These are phyloP conservation scores for Recurvirostra avosetta DNA, from an alignment of 2,113 vertebrate species.

Conservation along the genomic window DNA sequence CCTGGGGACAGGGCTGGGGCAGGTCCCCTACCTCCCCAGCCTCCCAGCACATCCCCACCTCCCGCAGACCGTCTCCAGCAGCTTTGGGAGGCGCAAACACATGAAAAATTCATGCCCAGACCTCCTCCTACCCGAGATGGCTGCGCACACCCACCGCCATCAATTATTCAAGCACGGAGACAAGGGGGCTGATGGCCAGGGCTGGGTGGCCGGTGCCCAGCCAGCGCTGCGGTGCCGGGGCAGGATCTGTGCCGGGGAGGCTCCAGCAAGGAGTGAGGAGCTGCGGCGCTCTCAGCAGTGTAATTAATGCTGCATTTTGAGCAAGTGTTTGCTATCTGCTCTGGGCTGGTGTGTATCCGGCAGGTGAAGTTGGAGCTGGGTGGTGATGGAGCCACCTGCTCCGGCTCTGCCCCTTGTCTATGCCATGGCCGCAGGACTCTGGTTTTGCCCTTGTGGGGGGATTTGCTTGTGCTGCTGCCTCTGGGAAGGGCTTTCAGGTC, in stretches of 20 bases:
- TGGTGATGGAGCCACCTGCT: background rate
- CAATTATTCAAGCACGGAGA: background rate
- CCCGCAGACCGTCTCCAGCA: background rate
- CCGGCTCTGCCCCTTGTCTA: background rate
- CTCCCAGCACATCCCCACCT: background rate
- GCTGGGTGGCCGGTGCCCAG: accelerated
- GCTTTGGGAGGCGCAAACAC: background rate
- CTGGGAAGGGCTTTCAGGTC: background rate
- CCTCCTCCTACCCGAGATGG: background rate
- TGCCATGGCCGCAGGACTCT: too few relatives aligned
- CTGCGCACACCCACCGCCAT: background rate
- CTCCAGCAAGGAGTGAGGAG: background rate
- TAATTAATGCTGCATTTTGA: background rate
- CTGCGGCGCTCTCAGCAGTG: background rate
- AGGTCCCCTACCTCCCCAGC: background rate
- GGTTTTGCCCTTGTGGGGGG: background rate
- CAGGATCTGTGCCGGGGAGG: background rate
- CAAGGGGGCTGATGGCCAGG: background rate
- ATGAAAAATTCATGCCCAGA: slow-evolving; percentile 10
- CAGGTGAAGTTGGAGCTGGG: background rate
- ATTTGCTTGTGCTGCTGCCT: background rate
- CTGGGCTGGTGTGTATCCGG: background rate
- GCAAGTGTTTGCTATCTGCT: background rate
- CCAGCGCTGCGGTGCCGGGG: background rate
- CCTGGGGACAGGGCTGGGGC: background rate